A percentile compares a stretch with the other conserved stretches of the same genome.
phyloP scores from a whole-genome alignment of 1,140 invertebrate species.

The Sitobion miscanthi region DNA sequence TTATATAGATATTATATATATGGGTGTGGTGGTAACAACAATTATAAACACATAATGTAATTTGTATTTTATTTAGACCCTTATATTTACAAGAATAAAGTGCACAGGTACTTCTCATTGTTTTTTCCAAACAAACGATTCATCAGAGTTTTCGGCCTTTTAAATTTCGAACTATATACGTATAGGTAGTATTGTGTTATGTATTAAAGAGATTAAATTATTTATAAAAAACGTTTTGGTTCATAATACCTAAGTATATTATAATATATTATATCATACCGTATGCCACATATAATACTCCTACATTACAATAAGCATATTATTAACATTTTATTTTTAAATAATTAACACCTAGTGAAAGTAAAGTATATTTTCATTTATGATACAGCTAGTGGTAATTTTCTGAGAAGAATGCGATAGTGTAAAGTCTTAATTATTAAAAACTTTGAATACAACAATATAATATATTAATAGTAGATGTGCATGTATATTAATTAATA shows the following conservation, averaged over 20 bases:
- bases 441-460: background rate
- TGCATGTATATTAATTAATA: background rate
- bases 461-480: background rate
- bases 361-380: background rate
- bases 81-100: constrained; percentile 4
- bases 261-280: background rate
- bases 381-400: background rate
- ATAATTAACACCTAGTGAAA: background rate
- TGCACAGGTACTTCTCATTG: constrained; percentile 6
- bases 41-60: constrained; percentile 9
- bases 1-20: background rate
- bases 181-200: background rate
- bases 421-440: background rate
- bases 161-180: background rate
- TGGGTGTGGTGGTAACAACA: background rate
- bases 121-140: background rate
- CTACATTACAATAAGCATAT: background rate
- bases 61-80: background rate
- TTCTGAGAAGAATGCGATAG: background rate
- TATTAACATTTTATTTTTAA: background rate
- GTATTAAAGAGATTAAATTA: background rate
- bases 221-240: background rate
- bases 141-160: background rate
- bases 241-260: background rate
- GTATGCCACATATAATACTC: background rate